phyloP scores from a whole-genome alignment of 2,113 vertebrate species.

The Ptyas mucosa region DNA sequence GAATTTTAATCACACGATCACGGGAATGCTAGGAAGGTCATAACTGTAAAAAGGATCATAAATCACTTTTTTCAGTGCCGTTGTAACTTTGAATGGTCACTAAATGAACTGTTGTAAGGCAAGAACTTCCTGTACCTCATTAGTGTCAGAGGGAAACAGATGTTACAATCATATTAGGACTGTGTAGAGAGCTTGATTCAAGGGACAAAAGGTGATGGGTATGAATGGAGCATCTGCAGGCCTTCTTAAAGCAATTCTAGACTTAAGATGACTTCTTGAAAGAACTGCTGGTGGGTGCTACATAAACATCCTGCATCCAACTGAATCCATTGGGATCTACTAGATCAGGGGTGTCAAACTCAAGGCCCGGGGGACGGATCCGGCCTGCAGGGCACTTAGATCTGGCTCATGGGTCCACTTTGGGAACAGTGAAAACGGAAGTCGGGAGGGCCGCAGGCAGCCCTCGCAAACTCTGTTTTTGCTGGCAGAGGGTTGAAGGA shows the following conservation, averaged over 20 bases:
- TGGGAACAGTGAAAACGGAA: too few relatives aligned
- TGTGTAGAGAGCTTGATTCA: not conserved
- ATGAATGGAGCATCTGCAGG: not conserved
- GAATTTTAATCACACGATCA: not conserved
- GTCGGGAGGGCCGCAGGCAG: too few relatives aligned
- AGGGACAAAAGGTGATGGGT: not conserved
- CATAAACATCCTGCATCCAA: not conserved
- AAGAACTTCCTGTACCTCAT: not conserved
- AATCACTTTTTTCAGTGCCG: not conserved
- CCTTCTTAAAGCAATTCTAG: not conserved
- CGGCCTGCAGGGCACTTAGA: too few relatives aligned
- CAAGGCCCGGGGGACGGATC: too few relatives aligned
- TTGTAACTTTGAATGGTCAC: not conserved
- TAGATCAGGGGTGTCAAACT: too few relatives aligned
- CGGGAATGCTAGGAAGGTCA: not conserved
- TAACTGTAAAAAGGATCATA: not conserved
- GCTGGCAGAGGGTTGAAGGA: too few relatives aligned
- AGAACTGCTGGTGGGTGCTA: not conserved
- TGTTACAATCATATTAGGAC: not conserved
- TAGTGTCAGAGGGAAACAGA: not conserved
- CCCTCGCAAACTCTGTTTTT: too few relatives aligned
- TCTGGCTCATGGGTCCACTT: too few relatives aligned
- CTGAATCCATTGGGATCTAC: not conserved
- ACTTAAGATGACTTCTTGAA: not conserved
- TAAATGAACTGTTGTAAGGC: not conserved